Evolutionary conservation across 1,140 invertebrate species (phyloP), one percentile per base, ranked within the genome.

Genomic region (Drosophila subpulchrella): DNA sequence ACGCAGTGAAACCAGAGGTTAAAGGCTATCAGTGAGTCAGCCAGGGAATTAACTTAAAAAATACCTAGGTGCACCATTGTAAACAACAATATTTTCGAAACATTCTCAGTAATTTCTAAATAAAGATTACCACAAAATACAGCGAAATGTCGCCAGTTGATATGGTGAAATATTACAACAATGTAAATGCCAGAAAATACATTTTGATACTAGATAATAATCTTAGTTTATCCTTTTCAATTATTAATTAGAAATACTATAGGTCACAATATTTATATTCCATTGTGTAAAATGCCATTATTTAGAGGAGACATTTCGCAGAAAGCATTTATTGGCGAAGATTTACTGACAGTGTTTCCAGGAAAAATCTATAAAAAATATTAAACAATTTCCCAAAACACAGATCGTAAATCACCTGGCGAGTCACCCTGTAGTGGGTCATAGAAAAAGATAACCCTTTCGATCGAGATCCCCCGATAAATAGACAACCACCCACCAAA

Each of bases 1-100:
- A 58, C 54, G 59, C 36, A 32, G 13, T 4, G 11, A 59, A 27
- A n/a, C 53, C 53, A 34, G 27, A 8, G 38, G 60, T 59, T 62
- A 59, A 41, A 42, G 54, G 36, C 53, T 2, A 38, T 2, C 41
- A 10, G 15, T 50, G 48, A 50, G 48, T 50, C 48, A 50, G 2
- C 8, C n/a, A 10, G 24, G 6, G 27, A 32, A 27, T 5, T 24
- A 13, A 20, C 20, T 0, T 12, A 24, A 12, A 46, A 24, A 4
- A 46, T 12, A 46, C 13, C 7, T 17, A 20, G 20, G 20, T 20
- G 20, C 20, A 20, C 20, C 20, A 20, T 10, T 10, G 8, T 11
- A 17, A 44, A 44, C 15, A 44, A 44, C 3, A n/a, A 15, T 7
- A 30, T 42, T 13, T 1, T 15, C 4, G 4, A 32, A 51, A 34